Base-by-base conservation (phyloP, 2,797 vertebrate genomes). In the Sebastes taczanowskii region DNA sequence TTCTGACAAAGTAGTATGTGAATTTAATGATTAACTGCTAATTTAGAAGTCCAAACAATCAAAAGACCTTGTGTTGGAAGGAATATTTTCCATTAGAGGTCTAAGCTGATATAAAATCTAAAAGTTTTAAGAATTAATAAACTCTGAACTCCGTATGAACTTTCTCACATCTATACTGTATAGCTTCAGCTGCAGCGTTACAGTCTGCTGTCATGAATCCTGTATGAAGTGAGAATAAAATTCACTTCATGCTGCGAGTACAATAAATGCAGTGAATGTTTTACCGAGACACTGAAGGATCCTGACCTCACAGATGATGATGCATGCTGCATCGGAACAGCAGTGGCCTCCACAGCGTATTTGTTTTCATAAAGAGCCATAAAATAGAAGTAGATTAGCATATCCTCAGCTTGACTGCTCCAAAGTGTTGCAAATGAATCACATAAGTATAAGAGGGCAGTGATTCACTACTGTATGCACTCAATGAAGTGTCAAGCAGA, bases 71-170 rank as follows among this genome's bases (percentile, higher is more conserved):
- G 29, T 32, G 34, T 34, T 64, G 52, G 32, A 35, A 18, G 30
- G 11, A 60, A 8, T 32, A 29, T 11, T 29, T 55, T 56, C 63
- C 11, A 27, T 42, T 46, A 6, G 9, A 42, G n/a, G 53, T 46
- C 65, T 3, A 27, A 34, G 20, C 27, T 56, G 14, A 34, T 42
- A 7, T 9, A 23, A 62, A 60, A 55, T 65, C 23, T 1, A 49
- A 49, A 13, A 66, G n/a, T 69, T 64, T 72, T 10, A 60, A 77
- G 64, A 83, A 56, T 58, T 6, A 52, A 71, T 49, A 4, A 49
- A 46, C 38, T 38, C 30, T 69, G 73, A 85, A 89, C 78, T 86
- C 66, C 27, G 32, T 18, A 4, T 87, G 85, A 90, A 84, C 80
- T 55, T 58, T 61, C 46, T 77, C 53, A 29, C 46, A 65, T 84